Base-by-base conservation (phyloP, 2,797 vertebrate genomes). In the Thunnus albacares region DNA sequence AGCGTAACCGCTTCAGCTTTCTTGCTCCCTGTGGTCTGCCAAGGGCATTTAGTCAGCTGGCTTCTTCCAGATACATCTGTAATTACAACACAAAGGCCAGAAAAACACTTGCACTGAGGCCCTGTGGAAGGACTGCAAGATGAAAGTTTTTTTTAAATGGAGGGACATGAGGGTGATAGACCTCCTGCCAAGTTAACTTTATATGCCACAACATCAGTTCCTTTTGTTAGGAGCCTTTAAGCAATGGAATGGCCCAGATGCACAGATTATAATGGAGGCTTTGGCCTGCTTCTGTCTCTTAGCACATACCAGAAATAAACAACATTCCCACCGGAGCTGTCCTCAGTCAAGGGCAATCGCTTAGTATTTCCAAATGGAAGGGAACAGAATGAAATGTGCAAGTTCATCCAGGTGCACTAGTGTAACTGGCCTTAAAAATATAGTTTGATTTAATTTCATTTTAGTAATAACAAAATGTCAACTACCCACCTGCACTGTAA, bases 401-500 rank as follows among this genome's bases (percentile, higher is more conserved):
- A 75, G 64, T 80, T 89, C 71, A 61, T 68, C 30, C 64, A 62
- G 75, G 72, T 81, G 26, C 30, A 76, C 59, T 69, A 52, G 68
- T 82, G 71, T 70, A 79, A 85, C 24, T 79, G 63, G 61, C 22
- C 24, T 58, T 72, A 22, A 43, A 85, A 81, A 56, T 65, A 75
- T 7, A 77, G n/a, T 55, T 51, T 53, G 22, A 45, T 15, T 74
- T 68, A 26, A 63, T 55, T 70, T 33, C 35, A 77, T 64, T 56
- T 81, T 13, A 55, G 38, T 33, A 28, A 41, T 72, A 74, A 64
- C 35, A 63, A 83, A 71, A 78, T 51, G 13, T 12, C 20, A 69
- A 61, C 57, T 68, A 95, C 96, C 91, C 90, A 96, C 96, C 95
- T 95, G 93, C 72, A 92, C 79, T 59, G 77, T 74, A n/a, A 90